Base-by-base conservation (phyloP, 2,113 vertebrate genomes). In the Cottus gobio region DNA sequence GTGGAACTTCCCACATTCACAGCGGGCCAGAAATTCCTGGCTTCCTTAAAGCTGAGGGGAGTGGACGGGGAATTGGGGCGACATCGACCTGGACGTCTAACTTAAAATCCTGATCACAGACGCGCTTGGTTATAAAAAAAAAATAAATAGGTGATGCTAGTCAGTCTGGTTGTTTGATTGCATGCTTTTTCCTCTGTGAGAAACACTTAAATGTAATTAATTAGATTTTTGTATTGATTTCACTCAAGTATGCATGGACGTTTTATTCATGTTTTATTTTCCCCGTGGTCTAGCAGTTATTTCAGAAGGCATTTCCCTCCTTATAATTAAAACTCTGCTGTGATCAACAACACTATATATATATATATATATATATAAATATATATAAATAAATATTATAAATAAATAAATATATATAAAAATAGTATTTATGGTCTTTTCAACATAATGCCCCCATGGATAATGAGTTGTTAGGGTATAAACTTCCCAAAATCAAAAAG, bases 1-100 rank as follows among this genome's bases (percentile, higher is more conserved):
- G 85, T 20, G 54, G 70, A 31, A 84, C 80, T 90, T 88, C 79
- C 89, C 86, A 86, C 92, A 90, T 93, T 92, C 83, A 61, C 64
- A 0, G 60, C 88, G 13, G 87, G 87, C 87, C 90, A 85, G 76
- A 54, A 48, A 91, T 92, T 92, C 92, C 79, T 77, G 85, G 85
- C 92, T 93, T 90, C 85, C 84, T 85, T 22, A 30, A 85, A 58
- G 79, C 85, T 76, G 84, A 86, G 79, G 76, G 76, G 75, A 79
- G 77, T 44, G 79, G 83, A 87, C 83, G 71, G 71, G 76, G 84
- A 90, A 87, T 85, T 5, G 87, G 68, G 20, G 70, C 7, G 50
- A 64, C 77, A 20, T 7, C 75, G 80, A 87, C 76, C 68, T 56
- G 63, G 57, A 81, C 78, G 28, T 46, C 60, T 74, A 83, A 85